Conservation (phyloP, 2,797 vertebrate genomes). For the Denticeps clupeoides region DNA sequence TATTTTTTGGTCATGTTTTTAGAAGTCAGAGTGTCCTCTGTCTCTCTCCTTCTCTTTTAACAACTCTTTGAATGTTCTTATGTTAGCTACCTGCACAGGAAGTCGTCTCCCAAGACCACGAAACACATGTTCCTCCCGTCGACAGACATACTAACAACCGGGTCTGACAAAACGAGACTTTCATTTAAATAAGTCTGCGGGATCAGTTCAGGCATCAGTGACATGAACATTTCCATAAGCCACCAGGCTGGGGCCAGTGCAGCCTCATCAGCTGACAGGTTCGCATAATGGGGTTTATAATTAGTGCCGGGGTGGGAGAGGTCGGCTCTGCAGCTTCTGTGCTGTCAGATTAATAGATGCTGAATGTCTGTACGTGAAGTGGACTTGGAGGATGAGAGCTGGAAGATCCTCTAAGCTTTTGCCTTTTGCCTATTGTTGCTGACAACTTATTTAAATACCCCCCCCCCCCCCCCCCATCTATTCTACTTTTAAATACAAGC, state of each 20-base stretch:
- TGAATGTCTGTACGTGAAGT: constrained; percentile 6
- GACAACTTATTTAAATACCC: too few relatives aligned
- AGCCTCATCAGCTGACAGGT: constrained; percentile 26
- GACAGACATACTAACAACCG: background rate
- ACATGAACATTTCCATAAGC: constrained; percentile 6
- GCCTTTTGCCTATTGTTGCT: too few relatives aligned
- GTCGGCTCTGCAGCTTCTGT: constrained; percentile 39
- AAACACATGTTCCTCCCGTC: constrained; percentile 1
- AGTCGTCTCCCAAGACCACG: background rate
- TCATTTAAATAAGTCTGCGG: constrained; percentile 2
- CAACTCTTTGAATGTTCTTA: background rate
- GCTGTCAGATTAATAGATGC: constrained; percentile 45
- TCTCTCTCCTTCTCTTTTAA: background rate
- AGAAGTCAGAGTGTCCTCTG: background rate
- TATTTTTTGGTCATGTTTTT: too few relatives aligned
- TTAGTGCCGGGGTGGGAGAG: constrained; percentile 48
- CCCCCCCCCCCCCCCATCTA: too few relatives aligned
- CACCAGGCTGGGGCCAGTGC: constrained; percentile 1
- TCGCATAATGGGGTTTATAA: constrained; percentile 57
- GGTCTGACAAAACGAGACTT: background rate
- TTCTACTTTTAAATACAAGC: too few relatives aligned
- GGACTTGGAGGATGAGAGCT: background rate
- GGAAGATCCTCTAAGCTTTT: too few relatives aligned
- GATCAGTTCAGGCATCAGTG: constrained; percentile 5
- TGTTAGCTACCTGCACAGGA: background rate